Conservation (phyloP, 1,140 invertebrate genomes). For the Lasaia peninsularis region DNA sequence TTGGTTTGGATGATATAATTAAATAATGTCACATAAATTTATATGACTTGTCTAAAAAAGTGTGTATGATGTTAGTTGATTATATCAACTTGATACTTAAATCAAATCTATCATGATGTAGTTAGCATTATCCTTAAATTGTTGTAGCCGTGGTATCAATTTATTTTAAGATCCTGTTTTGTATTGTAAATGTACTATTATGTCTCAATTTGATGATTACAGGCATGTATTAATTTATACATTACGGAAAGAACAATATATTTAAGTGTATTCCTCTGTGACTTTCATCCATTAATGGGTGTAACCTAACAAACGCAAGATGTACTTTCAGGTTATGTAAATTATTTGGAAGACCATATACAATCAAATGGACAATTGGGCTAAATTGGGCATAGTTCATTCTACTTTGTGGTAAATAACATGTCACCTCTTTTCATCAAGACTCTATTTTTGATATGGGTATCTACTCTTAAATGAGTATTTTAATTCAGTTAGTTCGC, state of each 20-base stretch:
- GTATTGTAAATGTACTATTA: constrained; percentile 8
- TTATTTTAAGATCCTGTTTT: constrained; percentile 6
- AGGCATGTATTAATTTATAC: constrained; percentile 6
- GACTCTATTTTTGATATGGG: neutral
- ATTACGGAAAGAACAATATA: neutral
- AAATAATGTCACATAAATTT: too few relatives aligned
- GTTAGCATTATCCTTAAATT: neutral
- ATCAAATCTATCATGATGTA: too few relatives aligned
- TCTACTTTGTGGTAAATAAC: constrained; percentile 53
- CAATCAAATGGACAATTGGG: constrained; percentile 40
- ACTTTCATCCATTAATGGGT: constrained; percentile 38
- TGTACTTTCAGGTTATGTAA: constrained; percentile 59
- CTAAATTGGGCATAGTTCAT: constrained; percentile 58
- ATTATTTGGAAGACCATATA: constrained; percentile 52
- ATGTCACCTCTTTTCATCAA: constrained; percentile 22
- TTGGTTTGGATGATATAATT: too few relatives aligned
- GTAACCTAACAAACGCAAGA: constrained; percentile 38
- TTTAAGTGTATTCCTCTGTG: constrained; percentile 26
- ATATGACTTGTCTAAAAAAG: too few relatives aligned
- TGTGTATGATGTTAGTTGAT: too few relatives aligned
- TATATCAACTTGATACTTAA: too few relatives aligned
- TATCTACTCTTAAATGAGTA: neutral
- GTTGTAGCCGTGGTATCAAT: constrained; percentile 5
- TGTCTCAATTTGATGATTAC: constrained; percentile 12
- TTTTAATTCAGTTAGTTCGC: too few relatives aligned